Evolutionary conservation across 2,113 vertebrate species (phyloP).

Genomic region (Oplegnathus fasciatus): DNA sequence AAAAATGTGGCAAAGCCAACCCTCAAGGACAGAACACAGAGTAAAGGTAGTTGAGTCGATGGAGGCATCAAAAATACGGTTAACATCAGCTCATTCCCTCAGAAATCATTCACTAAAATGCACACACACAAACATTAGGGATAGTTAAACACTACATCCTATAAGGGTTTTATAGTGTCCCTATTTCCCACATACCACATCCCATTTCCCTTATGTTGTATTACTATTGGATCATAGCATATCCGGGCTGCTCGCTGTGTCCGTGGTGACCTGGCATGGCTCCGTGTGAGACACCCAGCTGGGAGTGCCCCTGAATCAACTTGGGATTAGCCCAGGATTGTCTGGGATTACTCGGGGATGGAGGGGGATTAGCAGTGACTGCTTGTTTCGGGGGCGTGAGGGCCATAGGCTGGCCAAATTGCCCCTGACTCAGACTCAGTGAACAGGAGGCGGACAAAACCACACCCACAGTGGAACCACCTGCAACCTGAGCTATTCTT

Average conservation of each 20-base stretch:
- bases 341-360: conserved; percentile 85
- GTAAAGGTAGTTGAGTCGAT: conserved; percentile 63
- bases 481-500: conserved; percentile 74
- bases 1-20: conserved; percentile 71
- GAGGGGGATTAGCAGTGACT: conserved; percentile 85
- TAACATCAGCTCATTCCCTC: conserved; percentile 48
- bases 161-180: conserved; percentile 35
- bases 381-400: conserved; percentile 85
- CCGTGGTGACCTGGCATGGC: conserved; percentile 76
- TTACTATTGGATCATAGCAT: conserved; percentile 71
- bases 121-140: conserved; percentile 31
- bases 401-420: conserved; percentile 80
- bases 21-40: conserved; percentile 73
- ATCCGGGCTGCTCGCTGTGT: conserved; percentile 64
- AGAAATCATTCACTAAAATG: conserved; percentile 57
- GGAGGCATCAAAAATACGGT: conserved; percentile 65
- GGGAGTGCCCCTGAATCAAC: conserved; percentile 86
- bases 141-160: conserved; percentile 41
- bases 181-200: conserved; percentile 47
- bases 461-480: conserved; percentile 76
- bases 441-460: conserved; percentile 67
- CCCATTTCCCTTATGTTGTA: conserved; percentile 30
- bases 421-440: conserved; percentile 79
- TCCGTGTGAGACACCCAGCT: conserved; percentile 83
- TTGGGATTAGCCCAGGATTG: conserved; percentile 87